These are phyloP conservation scores for Agyllia agylla DNA, from an alignment of 2,888 invertebrate species.

Conservation along the genomic window DNA sequence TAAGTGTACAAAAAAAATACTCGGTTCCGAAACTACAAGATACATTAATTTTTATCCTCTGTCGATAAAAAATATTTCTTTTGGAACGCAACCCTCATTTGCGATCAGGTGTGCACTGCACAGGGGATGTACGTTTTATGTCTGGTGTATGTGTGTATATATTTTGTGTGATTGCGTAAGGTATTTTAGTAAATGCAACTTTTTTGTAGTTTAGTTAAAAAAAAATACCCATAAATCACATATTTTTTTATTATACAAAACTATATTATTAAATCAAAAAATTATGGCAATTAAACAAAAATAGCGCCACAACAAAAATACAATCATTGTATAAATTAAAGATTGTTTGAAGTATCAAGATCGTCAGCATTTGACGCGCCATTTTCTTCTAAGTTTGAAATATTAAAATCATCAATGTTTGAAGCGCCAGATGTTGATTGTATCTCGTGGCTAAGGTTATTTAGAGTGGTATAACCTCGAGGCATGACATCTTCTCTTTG, in stretches of 20 bases:
- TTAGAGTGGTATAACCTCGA: conserved; percentile 25
- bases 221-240: not conserved
- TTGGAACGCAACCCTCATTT: not conserved
- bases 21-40: not conserved
- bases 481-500: conserved; percentile 37
- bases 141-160: not conserved
- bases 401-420: conserved; percentile 25
- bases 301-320: not conserved
- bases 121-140: not conserved
- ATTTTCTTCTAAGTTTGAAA: conserved; percentile 1
- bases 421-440: conserved; percentile 23
- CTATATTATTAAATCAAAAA: not conserved
- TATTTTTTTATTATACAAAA: not conserved
- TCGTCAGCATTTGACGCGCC: not conserved
- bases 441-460: not conserved
- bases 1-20: not conserved
- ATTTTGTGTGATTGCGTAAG: not conserved
- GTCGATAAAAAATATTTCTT: not conserved
- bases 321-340: not conserved
- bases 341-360: not conserved
- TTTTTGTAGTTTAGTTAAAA: not conserved
- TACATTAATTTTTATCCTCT: not conserved
- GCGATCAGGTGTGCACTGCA: not conserved
- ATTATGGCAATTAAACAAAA: not conserved
- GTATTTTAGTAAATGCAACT: not conserved